Conservation (phyloP, 2,113 vertebrate species). For the Engystomops pustulosus region DNA sequence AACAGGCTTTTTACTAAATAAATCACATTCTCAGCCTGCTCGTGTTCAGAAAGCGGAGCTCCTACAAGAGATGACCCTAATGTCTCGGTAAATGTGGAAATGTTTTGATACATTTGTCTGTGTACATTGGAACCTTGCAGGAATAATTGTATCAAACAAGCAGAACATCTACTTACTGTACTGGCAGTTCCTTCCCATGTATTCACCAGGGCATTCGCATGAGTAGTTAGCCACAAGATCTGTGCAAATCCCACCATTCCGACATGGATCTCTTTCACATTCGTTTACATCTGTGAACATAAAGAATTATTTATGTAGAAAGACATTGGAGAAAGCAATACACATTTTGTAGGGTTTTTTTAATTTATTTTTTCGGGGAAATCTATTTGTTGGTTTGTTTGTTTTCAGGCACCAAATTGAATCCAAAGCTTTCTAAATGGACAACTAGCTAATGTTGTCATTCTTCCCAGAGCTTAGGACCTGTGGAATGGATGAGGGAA, state of each 20-base stretch:
- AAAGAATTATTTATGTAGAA: background rate
- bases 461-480: no score
- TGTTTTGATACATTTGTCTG: constrained; percentile 22
- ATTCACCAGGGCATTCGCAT: constrained; percentile 97
- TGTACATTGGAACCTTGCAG: background rate
- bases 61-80: constrained; percentile 23
- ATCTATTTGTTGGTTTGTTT: no score
- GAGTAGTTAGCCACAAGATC: constrained; percentile 96
- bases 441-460: no score
- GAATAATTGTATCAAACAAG: constrained; percentile 29
- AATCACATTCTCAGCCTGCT: background rate
- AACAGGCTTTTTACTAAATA: constrained; percentile 12
- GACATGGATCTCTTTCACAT: constrained; percentile 93
- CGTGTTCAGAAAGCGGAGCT: constrained; percentile 7
- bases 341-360: background rate
- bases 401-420: no score
- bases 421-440: no score
- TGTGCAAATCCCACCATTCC: constrained; percentile 94
- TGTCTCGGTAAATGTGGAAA: constrained; percentile 19
- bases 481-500: no score
- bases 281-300: constrained; percentile 90
- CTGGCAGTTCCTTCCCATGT: constrained; percentile 97
- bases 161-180: constrained; percentile 91
- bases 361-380: no score
- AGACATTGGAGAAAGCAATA: background rate